Evolutionary conservation across 2,113 vertebrate species (phyloP).

Genomic region (Paraplagusia blochii): DNA sequence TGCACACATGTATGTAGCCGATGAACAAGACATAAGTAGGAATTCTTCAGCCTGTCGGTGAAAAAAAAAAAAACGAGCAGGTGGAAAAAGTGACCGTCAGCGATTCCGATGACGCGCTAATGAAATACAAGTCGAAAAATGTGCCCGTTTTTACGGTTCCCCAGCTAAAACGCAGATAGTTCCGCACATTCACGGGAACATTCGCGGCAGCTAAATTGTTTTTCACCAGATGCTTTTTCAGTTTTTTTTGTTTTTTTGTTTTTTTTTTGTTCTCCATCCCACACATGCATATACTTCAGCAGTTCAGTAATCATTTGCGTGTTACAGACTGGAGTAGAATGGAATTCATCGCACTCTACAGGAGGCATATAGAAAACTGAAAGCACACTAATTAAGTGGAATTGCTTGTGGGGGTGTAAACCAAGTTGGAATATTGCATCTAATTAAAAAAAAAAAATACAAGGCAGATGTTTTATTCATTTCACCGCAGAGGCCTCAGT

Average conservation of each 20-base stretch:
- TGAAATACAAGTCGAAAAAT: conserved; percentile 9
- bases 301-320: conserved; percentile 72
- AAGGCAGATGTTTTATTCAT: conserved; percentile 66
- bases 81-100: no score
- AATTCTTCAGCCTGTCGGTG: neutral
- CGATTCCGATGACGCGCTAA: neutral
- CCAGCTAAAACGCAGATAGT: neutral
- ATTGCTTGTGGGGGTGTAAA: conserved; percentile 63
- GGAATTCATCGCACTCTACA: conserved; percentile 55
- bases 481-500: conserved; percentile 41
- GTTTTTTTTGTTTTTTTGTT: conserved; percentile 40
- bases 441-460: conserved; percentile 48
- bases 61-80: no score
- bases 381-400: conserved; percentile 68
- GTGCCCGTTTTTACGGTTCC: neutral
- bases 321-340: conserved; percentile 57
- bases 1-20: neutral
- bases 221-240: conserved; percentile 31
- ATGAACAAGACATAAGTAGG: neutral
- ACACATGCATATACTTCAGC: conserved; percentile 51
- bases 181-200: conserved; percentile 4
- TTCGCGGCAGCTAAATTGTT: conserved; percentile 10
- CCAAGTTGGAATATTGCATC: conserved; percentile 60
- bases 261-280: conserved; percentile 48
- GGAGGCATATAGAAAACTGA: conserved; percentile 62